Evolutionary conservation across 1,140 invertebrate species (phyloP), one percentile per base, ranked within the genome.

Genomic region (Heliconius melpomene): DNA sequence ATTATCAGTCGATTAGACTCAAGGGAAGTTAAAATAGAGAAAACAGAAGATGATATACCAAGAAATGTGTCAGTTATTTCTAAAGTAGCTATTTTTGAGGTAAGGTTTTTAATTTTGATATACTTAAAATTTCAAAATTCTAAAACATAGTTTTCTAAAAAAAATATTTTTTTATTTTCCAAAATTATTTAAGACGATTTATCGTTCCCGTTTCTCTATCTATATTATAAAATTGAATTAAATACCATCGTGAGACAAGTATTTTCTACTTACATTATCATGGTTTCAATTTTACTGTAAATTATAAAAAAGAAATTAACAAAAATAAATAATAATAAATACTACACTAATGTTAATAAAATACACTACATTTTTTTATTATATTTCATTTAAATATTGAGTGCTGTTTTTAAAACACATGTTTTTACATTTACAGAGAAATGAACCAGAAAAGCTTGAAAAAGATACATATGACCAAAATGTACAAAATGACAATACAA

Each of bases 21-120:
- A 0, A 83, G 78, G 71, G 88, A 91, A 26, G 57, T 36, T 20
- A 82, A 80, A 78, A 72, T 72, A 79, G 79, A 52, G 11, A 83
- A 84, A 72, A 84, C 82, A n/a, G 87, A 88, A 32, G 73, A 83
- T 16, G 83, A 88, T 36, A 46, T 88, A 26, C 90, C 90, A 20
- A 90, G 85, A 77, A 84, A 85, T 38, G 87, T 87, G 40, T 88
- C 86, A 74, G 86, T 94, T 13, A 66, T 88, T 36, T 91, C 90
- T 0, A 94, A 90, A 82, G 90, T 94, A 66, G 89, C 91, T 13
- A 85, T 92, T 77, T 94, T 94, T 85, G 91, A 94, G 84, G 91
- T 93, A 87, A 91, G 75, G 5, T 46, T 16, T 46, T 46, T 46
- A 46, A 46, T 16, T 46, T 46, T 46, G 13, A 16, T 46, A 46